Base-by-base conservation (phyloP, 1,140 invertebrate species). In the Anoplolepis gracilipes region DNA sequence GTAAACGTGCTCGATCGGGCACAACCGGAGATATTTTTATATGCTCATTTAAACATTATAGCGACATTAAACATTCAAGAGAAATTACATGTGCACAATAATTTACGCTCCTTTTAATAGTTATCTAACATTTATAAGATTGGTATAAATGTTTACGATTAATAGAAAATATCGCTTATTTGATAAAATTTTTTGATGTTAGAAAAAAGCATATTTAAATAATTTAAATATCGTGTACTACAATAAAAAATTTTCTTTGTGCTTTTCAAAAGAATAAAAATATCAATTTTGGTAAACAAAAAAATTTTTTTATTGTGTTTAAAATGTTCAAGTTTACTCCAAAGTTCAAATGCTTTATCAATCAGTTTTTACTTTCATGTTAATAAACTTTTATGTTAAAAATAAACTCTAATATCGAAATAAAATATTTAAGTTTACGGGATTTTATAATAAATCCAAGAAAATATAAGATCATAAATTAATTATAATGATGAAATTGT, bases 1-100 rank as follows among this genome's bases (percentile, higher is more conserved):
- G 30, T 10, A 19, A n/a, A 36, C 36, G 25, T 19, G 53, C 78
- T 73, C 25, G 67, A 72, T 82, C 78, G 28, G 36, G 36, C 78
- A 36, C 49, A 42, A 49, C 30, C 65, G 53, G n/a, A 61, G 67
- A 39, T 55, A 59, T 72, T 61, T 72, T 73, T 82, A 82, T 82
- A 82, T 19, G 36, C 33, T 82, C 53, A 72, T 72, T 73, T 46
- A 53, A 73, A 42, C 22, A 22, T 73, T 69, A 22, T 10, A 19
- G 10, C 33, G 65, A 81, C 11, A 55, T n/a, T 42, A 28, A 11
- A 36, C 4, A 11, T 49, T 2, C n/a, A 72, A 82, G 22, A 2
- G 6, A 11, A 72, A 30, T 72, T 42, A n/a, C 49, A 25, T 5
- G 16, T 39, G 46, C 36, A 59, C 30, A 11, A 78, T n/a, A 42